A percentile compares a stretch with the other conserved stretches of the same genome.
These are phyloP conservation scores for Gnathonemus longibarbis DNA, from an alignment of 2,113 vertebrate genomes.

Conservation along the genomic window DNA sequence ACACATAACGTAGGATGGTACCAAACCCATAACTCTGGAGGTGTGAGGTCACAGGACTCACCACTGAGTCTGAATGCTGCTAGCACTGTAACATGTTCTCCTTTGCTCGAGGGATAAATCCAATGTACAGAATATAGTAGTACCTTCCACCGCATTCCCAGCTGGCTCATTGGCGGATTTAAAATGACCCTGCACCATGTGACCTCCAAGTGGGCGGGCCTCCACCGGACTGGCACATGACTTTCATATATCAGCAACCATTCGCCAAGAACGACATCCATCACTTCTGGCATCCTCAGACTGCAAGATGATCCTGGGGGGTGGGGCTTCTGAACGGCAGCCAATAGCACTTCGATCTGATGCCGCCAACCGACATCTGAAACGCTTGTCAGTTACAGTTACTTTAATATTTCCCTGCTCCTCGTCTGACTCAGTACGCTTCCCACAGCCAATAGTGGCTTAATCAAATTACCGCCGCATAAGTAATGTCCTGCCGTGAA, in stretches of 20 bases:
- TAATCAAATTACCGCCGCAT: conserved; percentile 55
- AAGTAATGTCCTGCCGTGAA: conserved; percentile 47
- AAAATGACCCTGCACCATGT: not conserved
- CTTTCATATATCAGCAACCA: not conserved
- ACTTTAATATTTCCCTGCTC: conserved; percentile 50
- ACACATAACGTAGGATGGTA: not conserved
- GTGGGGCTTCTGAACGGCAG: not conserved
- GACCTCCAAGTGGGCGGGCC: not conserved
- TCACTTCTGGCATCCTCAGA: not conserved
- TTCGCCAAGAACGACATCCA: not conserved
- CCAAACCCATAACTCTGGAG: not conserved
- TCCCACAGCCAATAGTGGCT: conserved; percentile 35
- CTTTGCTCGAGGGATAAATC: not conserved
- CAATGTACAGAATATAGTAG: not conserved
- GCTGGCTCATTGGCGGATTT: not conserved
- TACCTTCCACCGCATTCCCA: not conserved
- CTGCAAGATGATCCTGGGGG: not conserved
- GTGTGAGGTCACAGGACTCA: not conserved
- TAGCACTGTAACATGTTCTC: not conserved
- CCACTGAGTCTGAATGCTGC: not conserved
- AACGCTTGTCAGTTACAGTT: conserved; percentile 51
- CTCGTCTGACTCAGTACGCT: conserved; percentile 38
- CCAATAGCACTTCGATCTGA: not conserved
- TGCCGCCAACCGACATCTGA: conserved; percentile 39
- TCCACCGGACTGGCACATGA: not conserved